phyloP scores from a whole-genome alignment of 1,140 invertebrate species.

The Aphis craccivora region DNA sequence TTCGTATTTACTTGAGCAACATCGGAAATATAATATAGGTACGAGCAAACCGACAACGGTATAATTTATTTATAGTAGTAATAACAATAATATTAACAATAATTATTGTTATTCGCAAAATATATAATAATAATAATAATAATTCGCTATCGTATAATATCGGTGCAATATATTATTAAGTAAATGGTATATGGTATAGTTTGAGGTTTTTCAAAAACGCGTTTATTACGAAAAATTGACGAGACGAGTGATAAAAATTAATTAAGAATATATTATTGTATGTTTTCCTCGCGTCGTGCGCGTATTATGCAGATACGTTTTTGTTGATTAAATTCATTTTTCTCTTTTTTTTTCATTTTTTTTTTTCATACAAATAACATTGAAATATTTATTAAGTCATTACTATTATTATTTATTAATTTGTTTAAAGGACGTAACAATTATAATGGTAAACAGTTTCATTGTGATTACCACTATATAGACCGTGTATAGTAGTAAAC shows the following conservation, averaged over 20 bases:
- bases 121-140: constrained; percentile 9
- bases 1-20: constrained; percentile 36
- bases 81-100: background rate
- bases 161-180: background rate
- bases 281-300: background rate
- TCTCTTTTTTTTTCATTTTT: background rate
- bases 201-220: background rate
- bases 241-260: background rate
- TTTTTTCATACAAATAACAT: background rate
- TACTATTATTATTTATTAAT: constrained; percentile 12
- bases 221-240: background rate
- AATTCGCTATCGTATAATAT: constrained; percentile 7
- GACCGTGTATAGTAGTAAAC: background rate
- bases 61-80: background rate
- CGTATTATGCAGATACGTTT: background rate
- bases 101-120: constrained; percentile 16
- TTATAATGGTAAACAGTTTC: constrained; percentile 6
- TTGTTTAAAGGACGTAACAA: constrained; percentile 6
- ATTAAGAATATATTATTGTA: background rate
- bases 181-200: background rate
- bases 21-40: background rate
- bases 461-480: background rate
- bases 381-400: constrained; percentile 25
- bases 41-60: background rate
- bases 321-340: constrained; percentile 15